Base-by-base conservation (phyloP, 2,797 vertebrate species). In the Onychomys leucogaster region DNA sequence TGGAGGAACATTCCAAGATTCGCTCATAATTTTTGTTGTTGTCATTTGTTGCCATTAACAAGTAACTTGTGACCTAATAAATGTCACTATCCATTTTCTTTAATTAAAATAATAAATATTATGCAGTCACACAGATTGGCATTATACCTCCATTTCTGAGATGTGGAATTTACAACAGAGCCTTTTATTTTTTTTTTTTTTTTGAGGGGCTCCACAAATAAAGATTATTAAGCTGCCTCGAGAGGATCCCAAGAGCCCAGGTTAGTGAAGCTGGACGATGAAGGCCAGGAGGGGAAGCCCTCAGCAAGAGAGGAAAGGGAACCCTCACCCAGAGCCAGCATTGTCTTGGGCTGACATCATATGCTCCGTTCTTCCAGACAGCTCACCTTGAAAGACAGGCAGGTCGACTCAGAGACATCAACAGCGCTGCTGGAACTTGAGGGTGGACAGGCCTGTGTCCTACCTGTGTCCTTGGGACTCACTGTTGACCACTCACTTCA, bases 61-160 rank as follows among this genome's bases (percentile, higher is more conserved):
- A 99, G 99, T 99, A 99, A 99, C 98, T 98, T 98, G 98, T 96
- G 98, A 99, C 99, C 98, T 99, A 99, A 99, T 99, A 99, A 99
- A 99, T 98, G 99, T 99, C 99, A 99, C 99, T 98, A 99, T 99
- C 97, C 98, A 99, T 99, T 99, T 99, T 99, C 98, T 99, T 99
- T 99, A 99, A 99, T 99, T 99, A 99, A 99, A 99, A 99, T 99
- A 99, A 99, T 99, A 99, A 99, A 99, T 99, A 99, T 98, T 99
- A 99, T 98, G 98, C 98, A 98, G 98, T 99, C 99, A 99, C 98
- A 98, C 98, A 98, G 98, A 99, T 98, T 99, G 99, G 99, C 99
- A 98, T 99, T 99, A 99, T 98, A 98, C 97, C 98, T 98, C 98
- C 98, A 98, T 99, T 99, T 99, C 99, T 97, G 98, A 98, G 98